Evolutionary conservation across 2,888 invertebrate species (phyloP), one percentile per base, ranked within the genome.

Genomic region (Falcaria lacertinaria): DNA sequence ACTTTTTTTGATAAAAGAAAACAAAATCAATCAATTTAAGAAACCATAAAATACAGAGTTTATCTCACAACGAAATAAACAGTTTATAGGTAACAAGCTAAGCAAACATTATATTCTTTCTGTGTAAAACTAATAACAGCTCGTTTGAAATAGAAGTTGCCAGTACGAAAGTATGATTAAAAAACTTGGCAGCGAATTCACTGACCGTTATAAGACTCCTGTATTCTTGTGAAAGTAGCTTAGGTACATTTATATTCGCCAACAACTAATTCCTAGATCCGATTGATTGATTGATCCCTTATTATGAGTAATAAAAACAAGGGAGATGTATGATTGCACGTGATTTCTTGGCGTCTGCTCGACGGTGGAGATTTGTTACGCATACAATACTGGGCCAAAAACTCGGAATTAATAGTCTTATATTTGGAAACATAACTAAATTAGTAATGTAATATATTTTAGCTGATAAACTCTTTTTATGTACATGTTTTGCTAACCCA

Each of bases 81-180:
- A 37, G 14, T 22, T 22, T 22, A 37, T 22, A 15, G 13, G 36
- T 36, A 36, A 37, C 37, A 22, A 25, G 22, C 22, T 22, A 14
- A 25, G 22, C 22, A 37, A 22, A 37, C 22, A 37, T 37, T 15
- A 22, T 37, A 37, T 22, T 47, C 55, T 57, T 61, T 48, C 54
- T 46, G 57, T 59, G 55, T 54, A 59, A 49, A 54, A 62, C 67
- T 66, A 62, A 57, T 57, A 60, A 54, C 61, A 50, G 45, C 53
- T 50, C 56, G 62, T 61, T 57, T 45, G 50, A 51, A 37, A 54
- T 46, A 57, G 57, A 69, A 71, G 64, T 71, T 69, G 45, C 60
- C 45, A 48, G 63, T 65, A 62, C 66, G 54, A 64, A 71, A 69
- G 70, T 71, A 70, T 71, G 70, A 71, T 71, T 71, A 69, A 71